A percentile compares a stretch with the other conserved stretches of the same genome.
Conservation (phyloP, 2,113 vertebrate genomes). For the Hydropotes inermis region DNA sequence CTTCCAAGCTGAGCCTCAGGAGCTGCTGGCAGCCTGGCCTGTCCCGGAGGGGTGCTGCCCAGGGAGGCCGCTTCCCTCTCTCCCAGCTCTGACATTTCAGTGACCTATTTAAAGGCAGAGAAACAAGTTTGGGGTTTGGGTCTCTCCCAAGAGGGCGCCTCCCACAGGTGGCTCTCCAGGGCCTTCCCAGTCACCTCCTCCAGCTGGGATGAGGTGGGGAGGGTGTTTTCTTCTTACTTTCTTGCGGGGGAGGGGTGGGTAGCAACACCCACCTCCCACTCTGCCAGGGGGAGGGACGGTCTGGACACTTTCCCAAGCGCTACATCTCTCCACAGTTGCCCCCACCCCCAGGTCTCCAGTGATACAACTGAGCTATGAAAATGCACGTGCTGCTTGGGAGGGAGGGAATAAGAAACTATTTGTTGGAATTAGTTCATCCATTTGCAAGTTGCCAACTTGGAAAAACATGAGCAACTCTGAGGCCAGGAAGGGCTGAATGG, state of each 20-base stretch:
- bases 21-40: background rate
- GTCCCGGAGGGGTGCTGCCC: background rate
- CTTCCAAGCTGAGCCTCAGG: background rate
- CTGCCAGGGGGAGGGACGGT: background rate
- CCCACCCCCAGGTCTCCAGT: background rate
- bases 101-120: conserved; percentile 13
- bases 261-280: background rate
- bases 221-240: background rate
- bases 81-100: background rate
- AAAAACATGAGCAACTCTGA: background rate
- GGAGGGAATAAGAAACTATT: background rate
- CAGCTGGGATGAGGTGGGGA: too few species aligned
- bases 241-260: fast-evolving
- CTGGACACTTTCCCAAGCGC: background rate
- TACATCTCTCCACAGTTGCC: background rate
- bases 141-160: background rate
- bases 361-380: background rate
- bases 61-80: background rate
- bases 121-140: background rate
- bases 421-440: conserved; percentile 27
- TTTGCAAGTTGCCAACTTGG: conserved; percentile 46
- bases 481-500: background rate
- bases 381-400: background rate
- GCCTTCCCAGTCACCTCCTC: background rate
- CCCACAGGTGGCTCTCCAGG: background rate